Conservation (phyloP, 2,888 invertebrate species). For the Aelia acuminata region DNA sequence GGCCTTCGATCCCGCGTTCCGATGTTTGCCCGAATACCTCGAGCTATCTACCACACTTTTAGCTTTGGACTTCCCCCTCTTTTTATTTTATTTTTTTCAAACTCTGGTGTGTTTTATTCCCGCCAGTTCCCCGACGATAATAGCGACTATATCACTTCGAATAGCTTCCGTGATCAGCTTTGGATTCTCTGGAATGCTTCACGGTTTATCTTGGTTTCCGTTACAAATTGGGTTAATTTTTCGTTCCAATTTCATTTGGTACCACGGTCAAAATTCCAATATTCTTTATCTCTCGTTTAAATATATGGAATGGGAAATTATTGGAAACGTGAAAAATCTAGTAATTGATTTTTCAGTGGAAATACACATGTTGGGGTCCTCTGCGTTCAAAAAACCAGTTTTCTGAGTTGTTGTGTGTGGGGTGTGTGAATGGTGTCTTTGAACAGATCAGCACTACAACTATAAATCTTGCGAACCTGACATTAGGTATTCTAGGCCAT, state of each 20-base stretch:
- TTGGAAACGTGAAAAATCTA: too few relatives aligned
- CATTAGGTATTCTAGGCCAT: too few relatives aligned
- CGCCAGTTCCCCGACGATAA: not conserved
- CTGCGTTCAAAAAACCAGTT: too few relatives aligned
- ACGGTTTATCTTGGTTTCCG: not conserved
- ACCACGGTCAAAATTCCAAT: too few relatives aligned
- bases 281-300: too few relatives aligned
- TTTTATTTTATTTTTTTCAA: constrained; percentile 13
- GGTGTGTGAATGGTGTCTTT: too few relatives aligned
- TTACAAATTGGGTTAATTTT: not conserved
- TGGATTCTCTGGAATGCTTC: constrained; percentile 3
- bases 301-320: too few relatives aligned
- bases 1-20: constrained; percentile 15
- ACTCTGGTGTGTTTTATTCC: not conserved
- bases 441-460: too few relatives aligned
- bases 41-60: constrained; percentile 33
- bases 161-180: not conserved
- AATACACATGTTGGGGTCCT: too few relatives aligned
- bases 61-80: constrained; percentile 6
- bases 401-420: too few relatives aligned
- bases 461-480: too few relatives aligned
- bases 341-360: too few relatives aligned
- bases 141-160: not conserved
- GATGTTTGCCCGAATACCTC: not conserved
- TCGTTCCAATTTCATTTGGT: not conserved